phyloP scores from a whole-genome alignment of 2,113 vertebrate species.

The Otus sunia region DNA sequence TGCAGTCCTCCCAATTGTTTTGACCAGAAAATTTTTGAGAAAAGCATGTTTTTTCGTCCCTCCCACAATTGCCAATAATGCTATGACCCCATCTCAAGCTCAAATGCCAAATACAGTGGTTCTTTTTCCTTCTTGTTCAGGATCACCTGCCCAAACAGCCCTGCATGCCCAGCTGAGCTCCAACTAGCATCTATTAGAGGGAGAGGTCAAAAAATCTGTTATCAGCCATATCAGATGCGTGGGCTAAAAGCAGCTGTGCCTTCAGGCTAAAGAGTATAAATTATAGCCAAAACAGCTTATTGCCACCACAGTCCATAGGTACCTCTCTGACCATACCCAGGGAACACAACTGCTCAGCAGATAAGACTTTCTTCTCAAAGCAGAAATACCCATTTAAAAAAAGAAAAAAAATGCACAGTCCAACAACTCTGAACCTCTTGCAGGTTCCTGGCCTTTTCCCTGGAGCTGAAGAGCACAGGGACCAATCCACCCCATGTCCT shows the following conservation, averaged over 20 bases:
- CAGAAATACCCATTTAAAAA: not conserved
- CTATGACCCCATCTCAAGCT: accelerated
- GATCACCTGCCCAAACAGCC: not conserved
- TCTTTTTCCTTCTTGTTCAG: not conserved
- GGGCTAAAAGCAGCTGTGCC: not conserved
- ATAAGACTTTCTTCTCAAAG: not conserved
- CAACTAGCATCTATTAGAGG: not conserved
- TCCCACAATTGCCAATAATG: accelerated
- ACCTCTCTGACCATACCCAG: accelerated
- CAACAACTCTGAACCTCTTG: not conserved
- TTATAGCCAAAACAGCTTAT: not conserved
- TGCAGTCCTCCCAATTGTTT: not conserved
- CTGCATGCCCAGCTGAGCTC: not conserved
- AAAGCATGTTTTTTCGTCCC: not conserved
- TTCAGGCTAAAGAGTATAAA: not conserved
- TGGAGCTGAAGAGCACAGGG: not conserved
- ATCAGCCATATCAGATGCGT: accelerated
- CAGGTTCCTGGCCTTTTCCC: not conserved
- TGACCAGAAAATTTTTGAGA: not conserved
- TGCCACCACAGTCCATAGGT: not conserved
- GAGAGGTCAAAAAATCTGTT: not conserved
- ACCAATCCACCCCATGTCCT: not conserved
- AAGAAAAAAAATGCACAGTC: not conserved
- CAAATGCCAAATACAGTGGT: accelerated
- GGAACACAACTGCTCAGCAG: not conserved